Evolutionary conservation across 2,113 vertebrate species (phyloP).

Genomic region (Spilogale gracilis): DNA sequence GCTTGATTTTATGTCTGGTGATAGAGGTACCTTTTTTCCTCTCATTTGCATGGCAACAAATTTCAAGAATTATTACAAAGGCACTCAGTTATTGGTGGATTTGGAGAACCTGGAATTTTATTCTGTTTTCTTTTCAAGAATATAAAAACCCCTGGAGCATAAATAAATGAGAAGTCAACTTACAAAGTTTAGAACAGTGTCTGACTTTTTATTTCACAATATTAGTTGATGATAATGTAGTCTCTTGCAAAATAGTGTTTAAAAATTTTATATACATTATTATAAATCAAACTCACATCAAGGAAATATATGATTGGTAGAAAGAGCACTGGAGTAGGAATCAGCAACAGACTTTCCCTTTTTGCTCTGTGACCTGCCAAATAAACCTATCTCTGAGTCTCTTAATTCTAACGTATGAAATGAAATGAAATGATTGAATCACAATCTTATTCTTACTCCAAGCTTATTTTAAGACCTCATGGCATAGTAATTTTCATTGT

Average conservation of each 20-base stretch:
- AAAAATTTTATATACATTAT: background rate
- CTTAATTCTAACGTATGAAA: background rate
- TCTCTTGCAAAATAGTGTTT: background rate
- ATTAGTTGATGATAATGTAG: background rate
- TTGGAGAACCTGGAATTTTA: slow-evolving; percentile 9
- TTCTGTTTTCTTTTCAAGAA: slow-evolving; percentile 10
- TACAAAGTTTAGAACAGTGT: background rate
- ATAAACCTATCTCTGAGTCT: background rate
- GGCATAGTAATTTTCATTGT: background rate
- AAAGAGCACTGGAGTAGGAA: background rate
- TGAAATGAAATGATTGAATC: background rate
- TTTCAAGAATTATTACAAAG: background rate
- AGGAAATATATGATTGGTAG: background rate
- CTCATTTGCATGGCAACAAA: background rate
- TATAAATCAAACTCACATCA: background rate
- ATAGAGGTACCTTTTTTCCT: background rate
- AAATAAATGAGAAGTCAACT: background rate
- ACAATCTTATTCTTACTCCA: background rate
- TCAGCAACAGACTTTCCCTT: background rate
- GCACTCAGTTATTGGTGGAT: background rate
- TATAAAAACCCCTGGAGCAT: background rate
- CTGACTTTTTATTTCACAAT: background rate
- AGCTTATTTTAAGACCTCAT: background rate
- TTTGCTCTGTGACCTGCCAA: background rate
- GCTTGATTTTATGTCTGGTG: slow-evolving; percentile 35